phyloP scores from a whole-genome alignment of 1,140 invertebrate genomes.

The Papilio aristodemus region DNA sequence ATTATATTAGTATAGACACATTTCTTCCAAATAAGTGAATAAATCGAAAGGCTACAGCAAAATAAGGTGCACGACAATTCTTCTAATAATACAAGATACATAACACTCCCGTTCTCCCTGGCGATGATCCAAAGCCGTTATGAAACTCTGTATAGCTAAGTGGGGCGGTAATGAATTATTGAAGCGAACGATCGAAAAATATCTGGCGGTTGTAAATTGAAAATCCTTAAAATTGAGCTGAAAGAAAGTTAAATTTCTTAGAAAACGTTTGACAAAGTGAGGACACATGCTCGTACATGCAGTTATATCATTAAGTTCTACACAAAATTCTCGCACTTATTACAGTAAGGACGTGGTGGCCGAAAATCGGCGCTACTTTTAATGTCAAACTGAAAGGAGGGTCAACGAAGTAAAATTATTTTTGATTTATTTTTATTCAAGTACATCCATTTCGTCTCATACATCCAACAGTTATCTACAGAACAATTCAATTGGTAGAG shows the following conservation, averaged over 20 bases:
- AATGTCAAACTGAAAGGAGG: too few species aligned
- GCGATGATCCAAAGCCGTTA: slow-evolving; percentile 3
- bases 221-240: background rate
- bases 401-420: too few species aligned
- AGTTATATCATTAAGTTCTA: too few species aligned
- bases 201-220: slow-evolving; percentile 2
- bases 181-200: slow-evolving; percentile 4
- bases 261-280: background rate
- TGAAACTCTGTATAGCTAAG: slow-evolving; percentile 12
- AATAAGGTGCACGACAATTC: slow-evolving; percentile 7
- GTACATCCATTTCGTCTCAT: background rate
- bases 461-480: slow-evolving; percentile 3
- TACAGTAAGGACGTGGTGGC: too few species aligned
- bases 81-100: slow-evolving; percentile 7
- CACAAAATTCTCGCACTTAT: too few species aligned
- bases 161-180: slow-evolving; percentile 16
- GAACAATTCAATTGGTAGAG: slow-evolving; percentile 7
- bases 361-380: too few species aligned
- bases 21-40: too few species aligned
- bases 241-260: background rate
- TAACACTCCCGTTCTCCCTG: background rate
- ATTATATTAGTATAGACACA: background rate
- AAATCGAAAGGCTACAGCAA: background rate
- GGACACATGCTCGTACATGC: too few species aligned
- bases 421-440: too few species aligned